Evolutionary conservation across 2,797 vertebrate species (phyloP).

Genomic region (Peromyscus aztecus): DNA sequence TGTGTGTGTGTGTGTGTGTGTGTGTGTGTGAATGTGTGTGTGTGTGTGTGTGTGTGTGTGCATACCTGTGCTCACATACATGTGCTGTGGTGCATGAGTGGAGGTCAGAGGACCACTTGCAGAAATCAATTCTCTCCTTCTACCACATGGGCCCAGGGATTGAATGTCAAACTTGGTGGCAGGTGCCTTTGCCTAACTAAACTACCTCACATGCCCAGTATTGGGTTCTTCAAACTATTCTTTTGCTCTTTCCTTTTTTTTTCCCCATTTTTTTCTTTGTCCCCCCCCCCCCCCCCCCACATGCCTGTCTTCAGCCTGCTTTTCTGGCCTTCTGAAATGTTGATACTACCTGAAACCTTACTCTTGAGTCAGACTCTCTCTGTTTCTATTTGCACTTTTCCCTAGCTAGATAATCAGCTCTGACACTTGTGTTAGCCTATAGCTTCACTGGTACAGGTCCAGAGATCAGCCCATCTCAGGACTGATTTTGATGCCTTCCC

Average conservation of each 20-base stretch:
- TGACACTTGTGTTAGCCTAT: neutral
- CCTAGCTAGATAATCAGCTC: neutral
- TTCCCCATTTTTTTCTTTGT: neutral
- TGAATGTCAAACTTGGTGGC: neutral
- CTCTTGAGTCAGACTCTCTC: neutral
- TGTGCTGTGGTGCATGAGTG: neutral
- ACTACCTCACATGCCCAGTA: neutral
- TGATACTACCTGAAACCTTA: neutral
- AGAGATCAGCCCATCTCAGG: neutral
- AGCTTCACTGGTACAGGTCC: neutral
- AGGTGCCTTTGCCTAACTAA: neutral
- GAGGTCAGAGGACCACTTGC: neutral
- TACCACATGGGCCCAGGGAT: neutral
- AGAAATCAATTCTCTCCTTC: neutral
- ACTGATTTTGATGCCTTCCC: neutral
- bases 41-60: too few species aligned
- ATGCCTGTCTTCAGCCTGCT: neutral
- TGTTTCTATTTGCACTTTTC: neutral
- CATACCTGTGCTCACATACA: neutral
- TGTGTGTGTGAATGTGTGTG: too few species aligned
- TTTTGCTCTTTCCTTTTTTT: neutral
- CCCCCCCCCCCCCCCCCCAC: neutral
- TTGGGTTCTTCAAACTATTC: neutral
- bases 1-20: too few species aligned
- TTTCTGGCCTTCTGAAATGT: neutral